Base-by-base conservation (phyloP, 2,113 vertebrate species). In the Eidolon helvum region DNA sequence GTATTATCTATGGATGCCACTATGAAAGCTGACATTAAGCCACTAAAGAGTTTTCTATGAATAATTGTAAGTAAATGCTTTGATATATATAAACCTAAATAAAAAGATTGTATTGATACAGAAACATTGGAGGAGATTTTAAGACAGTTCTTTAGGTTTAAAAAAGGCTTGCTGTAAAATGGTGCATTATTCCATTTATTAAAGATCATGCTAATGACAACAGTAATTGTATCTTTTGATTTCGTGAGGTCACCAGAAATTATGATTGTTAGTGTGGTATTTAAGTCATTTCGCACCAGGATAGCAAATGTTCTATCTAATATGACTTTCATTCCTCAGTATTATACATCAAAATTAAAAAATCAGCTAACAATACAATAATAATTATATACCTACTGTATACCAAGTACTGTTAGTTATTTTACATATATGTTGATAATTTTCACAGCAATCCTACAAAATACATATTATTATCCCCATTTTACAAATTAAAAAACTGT, bases 41-140 rank as follows among this genome's bases (percentile, higher is more conserved):
- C 98, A 99, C 99, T 99, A 98, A 98, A 99, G 98, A 99, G 98
- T 99, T 99, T 99, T 99, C 98, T 99, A 99, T 99, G 98, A 99
- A 99, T 99, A 98, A 99, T 98, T 99, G 98, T 99, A 99, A 99
- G 98, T 99, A 98, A 99, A 98, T 98, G 98, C 98, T 99, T 99
- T 98, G 98, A 98, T 99, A 99, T 98, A 98, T 98, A 98, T 98
- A 98, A 98, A 98, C 98, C 98, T 99, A 98, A 99, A 99, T 98
- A 99, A 99, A 99, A 98, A 98, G 98, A 99, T 98, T 98, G 98
- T 99, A 99, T 98, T 98, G 98, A 98, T 98, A 98, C 97, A 98
- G 98, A 99, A 97, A 98, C 98, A 97, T 98, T 98, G 98, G 98
- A 98, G 98, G 98, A 98, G 97, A 98, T 98, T 99, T 98, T 98